A percentile compares a stretch with the other conserved stretches of the same genome.
Conservation (phyloP, 1,140 invertebrate genomes). For the Spodoptera litura region DNA sequence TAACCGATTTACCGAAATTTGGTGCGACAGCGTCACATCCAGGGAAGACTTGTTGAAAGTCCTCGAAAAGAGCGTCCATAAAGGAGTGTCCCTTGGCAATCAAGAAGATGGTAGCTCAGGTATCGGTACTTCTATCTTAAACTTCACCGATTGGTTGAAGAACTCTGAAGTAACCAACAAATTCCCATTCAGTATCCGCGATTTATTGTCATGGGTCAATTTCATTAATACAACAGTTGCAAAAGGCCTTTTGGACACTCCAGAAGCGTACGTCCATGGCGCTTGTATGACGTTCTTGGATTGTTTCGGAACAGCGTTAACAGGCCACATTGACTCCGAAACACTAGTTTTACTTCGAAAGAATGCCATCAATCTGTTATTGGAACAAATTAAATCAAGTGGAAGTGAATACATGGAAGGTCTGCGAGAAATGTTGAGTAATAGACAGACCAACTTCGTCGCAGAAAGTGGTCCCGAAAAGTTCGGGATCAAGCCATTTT, state of each 20-base stretch:
- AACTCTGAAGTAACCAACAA: conserved; percentile 91
- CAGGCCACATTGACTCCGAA: conserved; percentile 87
- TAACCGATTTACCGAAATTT: conserved; percentile 99
- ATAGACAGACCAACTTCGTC: conserved; percentile 65
- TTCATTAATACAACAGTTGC: conserved; percentile 92
- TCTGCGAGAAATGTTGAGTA: conserved; percentile 69
- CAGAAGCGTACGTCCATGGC: conserved; percentile 94
- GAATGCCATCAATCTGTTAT: conserved; percentile 84
- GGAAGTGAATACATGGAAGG: conserved; percentile 68
- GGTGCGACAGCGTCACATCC: conserved; percentile 93
- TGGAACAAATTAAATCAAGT: conserved; percentile 81
- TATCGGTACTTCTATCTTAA: conserved; percentile 90
- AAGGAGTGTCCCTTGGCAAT: conserved; percentile 84
- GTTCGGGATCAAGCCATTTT: conserved; percentile 92
- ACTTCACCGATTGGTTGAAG: conserved; percentile 93
- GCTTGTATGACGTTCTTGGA: conserved; percentile 97
- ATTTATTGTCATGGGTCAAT: conserved; percentile 96
- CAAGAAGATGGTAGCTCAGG: conserved; percentile 86
- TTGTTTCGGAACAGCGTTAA: conserved; percentile 92
- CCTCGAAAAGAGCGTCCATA: conserved; percentile 92
- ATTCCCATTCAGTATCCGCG: conserved; percentile 95
- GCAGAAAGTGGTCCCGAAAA: conserved; percentile 66
- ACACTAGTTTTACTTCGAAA: conserved; percentile 85
- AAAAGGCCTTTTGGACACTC: conserved; percentile 83
- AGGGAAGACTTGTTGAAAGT: conserved; percentile 92